phyloP scores from a whole-genome alignment of 37 sponge, comb jelly and placozoan genomes.

The Chondrilla cf. caribensis region DNA sequence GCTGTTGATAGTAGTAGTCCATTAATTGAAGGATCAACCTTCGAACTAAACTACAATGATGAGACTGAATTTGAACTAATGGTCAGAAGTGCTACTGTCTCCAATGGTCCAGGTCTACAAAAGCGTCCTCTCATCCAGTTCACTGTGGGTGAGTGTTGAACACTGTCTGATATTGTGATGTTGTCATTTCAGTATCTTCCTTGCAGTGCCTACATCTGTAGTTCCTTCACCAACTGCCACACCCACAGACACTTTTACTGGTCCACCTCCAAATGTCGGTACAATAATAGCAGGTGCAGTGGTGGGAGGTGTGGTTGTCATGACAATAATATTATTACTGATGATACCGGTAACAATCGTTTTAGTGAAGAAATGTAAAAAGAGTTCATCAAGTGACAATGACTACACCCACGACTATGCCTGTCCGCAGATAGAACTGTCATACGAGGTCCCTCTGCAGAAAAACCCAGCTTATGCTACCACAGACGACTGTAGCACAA shows the following conservation, averaged over 20 bases:
- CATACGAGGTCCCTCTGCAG: too few relatives aligned
- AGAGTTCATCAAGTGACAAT: neutral
- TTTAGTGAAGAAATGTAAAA: neutral
- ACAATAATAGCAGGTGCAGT: neutral
- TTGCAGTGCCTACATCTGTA: neutral
- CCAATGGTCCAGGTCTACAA: neutral
- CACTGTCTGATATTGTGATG: too few relatives aligned
- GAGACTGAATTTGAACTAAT: too few relatives aligned
- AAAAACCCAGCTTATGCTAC: too few relatives aligned
- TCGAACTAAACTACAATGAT: too few relatives aligned
- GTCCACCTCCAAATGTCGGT: neutral
- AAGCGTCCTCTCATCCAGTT: conserved; percentile 2
- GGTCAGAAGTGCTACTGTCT: too few relatives aligned
- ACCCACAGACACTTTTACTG: neutral
- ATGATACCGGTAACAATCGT: neutral
- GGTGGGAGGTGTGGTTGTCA: neutral
- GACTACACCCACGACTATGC: too few relatives aligned
- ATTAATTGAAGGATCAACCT: too few relatives aligned
- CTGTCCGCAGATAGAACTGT: too few relatives aligned
- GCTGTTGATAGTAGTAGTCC: too few relatives aligned
- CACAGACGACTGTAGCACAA: too few relatives aligned
- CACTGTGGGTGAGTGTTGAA: neutral
- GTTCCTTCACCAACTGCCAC: neutral
- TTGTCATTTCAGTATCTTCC: neutral
- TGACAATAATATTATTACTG: neutral